Evolutionary conservation across 2,113 vertebrate species (phyloP), one percentile per base, ranked within the genome.

Genomic region (Bambusicola thoracicus): DNA sequence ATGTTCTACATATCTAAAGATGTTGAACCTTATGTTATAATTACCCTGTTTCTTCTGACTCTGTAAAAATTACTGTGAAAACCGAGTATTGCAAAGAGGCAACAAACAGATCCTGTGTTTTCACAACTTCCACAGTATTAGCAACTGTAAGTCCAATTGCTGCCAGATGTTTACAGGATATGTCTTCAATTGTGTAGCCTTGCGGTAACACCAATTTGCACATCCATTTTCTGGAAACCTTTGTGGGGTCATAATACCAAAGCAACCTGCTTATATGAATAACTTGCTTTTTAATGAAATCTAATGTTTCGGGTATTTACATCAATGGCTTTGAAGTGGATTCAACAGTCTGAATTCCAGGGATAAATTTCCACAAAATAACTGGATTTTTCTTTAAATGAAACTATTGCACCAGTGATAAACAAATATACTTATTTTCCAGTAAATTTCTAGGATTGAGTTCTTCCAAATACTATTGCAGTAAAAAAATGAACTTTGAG

Each of bases 1-100:
- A 96, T 96, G 97, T 98, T 98, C 96, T 97, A 97, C 97, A 97
- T 97, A 98, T 97, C 97, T 96, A 98, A 98, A 97, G 96, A 97
- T 97, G 96, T 97, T 98, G 96, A 97, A 98, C 96, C 97, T 97
- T 96, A 97, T 97, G 96, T 97, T 98, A 90, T 97, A 97, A 98
- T 98, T 97, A 97, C 94, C 76, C 96, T 70, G 84, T 18, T 97
- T 97, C 96, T 97, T 97, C 92, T 85, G 86, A 96, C 89, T 97
- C 90, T 67, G 82, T 97, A 96, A 97, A 94, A 91, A 77, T 46
- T 8, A 32, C 87, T 89, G 78, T 89, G 96, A 96, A 97, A 97
- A 96, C 56, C 89, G 94, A 92, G 95, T 29, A 30, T 53, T 94
- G 89, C 92, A 96, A 89, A 81, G 70, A 94, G 82, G 92, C 82